Conservation (phyloP, 2,888 invertebrate genomes). For the Slavum lentiscoides region DNA sequence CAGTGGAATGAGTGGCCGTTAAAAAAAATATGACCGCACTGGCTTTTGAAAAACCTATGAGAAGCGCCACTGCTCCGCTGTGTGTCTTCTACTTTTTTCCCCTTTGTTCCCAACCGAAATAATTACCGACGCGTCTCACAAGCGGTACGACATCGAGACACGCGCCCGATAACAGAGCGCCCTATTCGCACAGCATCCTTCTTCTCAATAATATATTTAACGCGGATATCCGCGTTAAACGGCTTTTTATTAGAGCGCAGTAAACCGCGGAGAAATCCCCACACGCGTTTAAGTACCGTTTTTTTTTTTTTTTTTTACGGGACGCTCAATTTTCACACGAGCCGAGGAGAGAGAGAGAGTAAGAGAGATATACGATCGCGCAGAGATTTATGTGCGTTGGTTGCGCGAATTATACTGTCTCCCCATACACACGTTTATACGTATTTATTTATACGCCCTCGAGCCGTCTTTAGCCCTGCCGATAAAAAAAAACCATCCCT, state of each 20-base stretch:
- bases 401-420: slow-evolving; percentile 41
- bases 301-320: neutral
- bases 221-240: slow-evolving; percentile 48
- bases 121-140: too few relatives aligned
- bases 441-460: too few relatives aligned
- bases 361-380: neutral
- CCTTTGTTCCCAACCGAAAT: too few relatives aligned
- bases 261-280: slow-evolving; percentile 41
- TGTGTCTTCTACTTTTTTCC: too few relatives aligned
- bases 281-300: slow-evolving; percentile 3
- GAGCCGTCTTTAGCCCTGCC: neutral
- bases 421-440: neutral
- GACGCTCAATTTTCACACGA: too few relatives aligned
- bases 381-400: slow-evolving; percentile 41
- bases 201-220: neutral
- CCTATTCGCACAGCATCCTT: neutral
- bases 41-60: too few relatives aligned
- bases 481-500: neutral
- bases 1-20: too few relatives aligned
- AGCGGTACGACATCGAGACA: neutral
- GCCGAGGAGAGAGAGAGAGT: too few relatives aligned
- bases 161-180: neutral
- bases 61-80: too few relatives aligned
- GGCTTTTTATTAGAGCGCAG: slow-evolving; percentile 44
- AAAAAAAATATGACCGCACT: too few relatives aligned